Conservation (phyloP, 2,888 invertebrate genomes). For the Apantesis nais region DNA sequence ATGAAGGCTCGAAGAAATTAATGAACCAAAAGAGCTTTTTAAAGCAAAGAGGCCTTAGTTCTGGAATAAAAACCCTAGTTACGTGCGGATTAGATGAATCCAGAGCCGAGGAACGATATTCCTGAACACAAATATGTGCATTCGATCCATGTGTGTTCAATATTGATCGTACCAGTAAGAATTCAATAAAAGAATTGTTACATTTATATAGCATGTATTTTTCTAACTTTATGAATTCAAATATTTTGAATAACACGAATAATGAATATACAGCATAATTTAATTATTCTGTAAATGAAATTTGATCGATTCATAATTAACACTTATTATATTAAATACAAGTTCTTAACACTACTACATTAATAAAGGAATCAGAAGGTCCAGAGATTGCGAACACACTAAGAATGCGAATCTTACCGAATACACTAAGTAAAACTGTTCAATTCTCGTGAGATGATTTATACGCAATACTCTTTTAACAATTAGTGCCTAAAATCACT, state of each 20-base stretch:
- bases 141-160: neutral
- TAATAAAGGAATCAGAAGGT: conserved; percentile 4
- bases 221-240: conserved; percentile 54
- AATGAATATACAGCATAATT: conserved; percentile 43
- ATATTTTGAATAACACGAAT: conserved; percentile 45
- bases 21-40: neutral
- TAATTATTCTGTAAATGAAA: conserved; percentile 53
- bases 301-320: conserved; percentile 53
- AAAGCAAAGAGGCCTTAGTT: neutral
- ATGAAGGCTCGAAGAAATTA: neutral
- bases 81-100: too few species aligned
- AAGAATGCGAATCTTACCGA: too few species aligned
- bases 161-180: neutral
- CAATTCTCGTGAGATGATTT: conserved; percentile 5
- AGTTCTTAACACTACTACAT: conserved; percentile 49
- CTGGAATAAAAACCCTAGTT: neutral
- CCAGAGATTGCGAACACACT: neutral
- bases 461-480: conserved; percentile 58
- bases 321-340: conserved; percentile 51
- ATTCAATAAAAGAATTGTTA: conserved; percentile 20
- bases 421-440: neutral
- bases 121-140: neutral
- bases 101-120: neutral
- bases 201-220: conserved; percentile 53
- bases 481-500: conserved; percentile 49